Evolutionary conservation across 2,113 vertebrate species (phyloP).

Genomic region (Mormyrus lacerda): DNA sequence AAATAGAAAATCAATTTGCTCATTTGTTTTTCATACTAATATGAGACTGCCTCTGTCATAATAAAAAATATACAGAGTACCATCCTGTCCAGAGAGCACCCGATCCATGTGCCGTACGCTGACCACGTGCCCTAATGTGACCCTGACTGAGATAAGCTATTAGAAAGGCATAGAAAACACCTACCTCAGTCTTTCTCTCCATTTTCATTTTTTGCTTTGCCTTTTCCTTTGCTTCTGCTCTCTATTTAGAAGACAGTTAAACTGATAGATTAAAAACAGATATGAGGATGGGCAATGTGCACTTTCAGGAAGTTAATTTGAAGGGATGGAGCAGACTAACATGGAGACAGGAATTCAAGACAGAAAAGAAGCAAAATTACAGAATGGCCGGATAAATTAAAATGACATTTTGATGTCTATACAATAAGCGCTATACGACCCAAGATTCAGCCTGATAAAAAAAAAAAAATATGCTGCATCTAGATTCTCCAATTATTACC

Average conservation of each 20-base stretch:
- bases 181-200: slow-evolving; percentile 30
- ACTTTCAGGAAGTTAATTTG: background rate
- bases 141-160: background rate
- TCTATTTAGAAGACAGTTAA: slow-evolving; percentile 20
- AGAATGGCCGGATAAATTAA: background rate
- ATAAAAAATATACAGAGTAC: background rate
- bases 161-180: background rate
- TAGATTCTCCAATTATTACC: slow-evolving; percentile 29
- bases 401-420: background rate
- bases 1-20: background rate
- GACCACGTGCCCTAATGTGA: background rate
- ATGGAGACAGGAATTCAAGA: background rate
- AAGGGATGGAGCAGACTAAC: background rate
- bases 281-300: background rate
- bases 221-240: slow-evolving; percentile 29
- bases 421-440: background rate
- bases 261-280: background rate
- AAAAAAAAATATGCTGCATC: background rate
- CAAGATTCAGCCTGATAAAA: background rate
- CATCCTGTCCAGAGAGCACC: background rate
- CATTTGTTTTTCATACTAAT: background rate
- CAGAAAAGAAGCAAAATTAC: background rate
- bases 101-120: background rate
- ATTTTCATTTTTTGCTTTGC: slow-evolving; percentile 22
- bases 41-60: background rate